Evolutionary conservation across 2,113 vertebrate genomes (phyloP), one percentile per base, ranked within the genome.

Genomic region (Brachionichthys hirsutus): DNA sequence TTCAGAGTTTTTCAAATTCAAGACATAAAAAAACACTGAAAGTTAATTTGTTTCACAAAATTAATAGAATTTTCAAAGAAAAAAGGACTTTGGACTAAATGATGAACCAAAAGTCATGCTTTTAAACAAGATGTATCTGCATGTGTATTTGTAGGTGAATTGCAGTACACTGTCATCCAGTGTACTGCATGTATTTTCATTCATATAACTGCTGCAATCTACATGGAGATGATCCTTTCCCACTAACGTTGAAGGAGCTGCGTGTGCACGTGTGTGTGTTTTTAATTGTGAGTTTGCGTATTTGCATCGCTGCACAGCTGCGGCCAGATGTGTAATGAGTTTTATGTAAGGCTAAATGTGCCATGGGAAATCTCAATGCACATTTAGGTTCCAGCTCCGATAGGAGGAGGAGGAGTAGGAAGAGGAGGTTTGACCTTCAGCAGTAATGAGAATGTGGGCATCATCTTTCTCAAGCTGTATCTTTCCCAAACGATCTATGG

Each of bases 271-370:
- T 17, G 43, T 70, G 30, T 1, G 0, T 10, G 30, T 30, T 30
- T n/a, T 2, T 30, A 30, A 30, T 30, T 30, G 24, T n/a, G n/a
- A n/a, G n/a, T 30, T 30, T 41, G 42, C 54, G 12, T 12, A 2
- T 18, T 48, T 22, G 40, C 20, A 13, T 50, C 40, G 18, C 13
- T 42, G 56, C 44, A 40, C 44, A 72, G 67, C 70, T 70, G 64
- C 49, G 47, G 43, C 49, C 74, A 73, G 62, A 73, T 62, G 71
- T 62, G 24, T 70, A 53, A 75, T n/a, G 58, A 17, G 34, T 40
- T 70, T 70, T 64, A 58, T n/a, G 8, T 51, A 13, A 70, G 34
- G 57, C 10, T 52, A 36, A 56, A 70, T 7, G 15, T 54, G 54
- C 70, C 54, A 20, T 1, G 0, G 50, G 2, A 59, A 43, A 63